These are phyloP conservation scores for Rhizoglyphus robini DNA, from an alignment of 1,140 invertebrate species.

Conservation along the genomic window DNA sequence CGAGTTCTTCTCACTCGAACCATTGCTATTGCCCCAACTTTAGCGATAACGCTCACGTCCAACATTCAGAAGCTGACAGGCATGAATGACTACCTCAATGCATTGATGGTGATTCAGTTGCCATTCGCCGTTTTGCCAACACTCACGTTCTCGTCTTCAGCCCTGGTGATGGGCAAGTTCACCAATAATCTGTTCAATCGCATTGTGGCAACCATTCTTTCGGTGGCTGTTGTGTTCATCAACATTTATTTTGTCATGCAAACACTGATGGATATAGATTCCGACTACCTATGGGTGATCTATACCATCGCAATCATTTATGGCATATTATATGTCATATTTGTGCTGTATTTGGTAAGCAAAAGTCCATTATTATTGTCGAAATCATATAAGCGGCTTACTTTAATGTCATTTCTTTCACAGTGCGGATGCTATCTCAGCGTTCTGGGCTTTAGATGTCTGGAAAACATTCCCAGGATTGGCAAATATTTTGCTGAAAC, in stretches of 20 bases:
- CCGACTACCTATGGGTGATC: not conserved
- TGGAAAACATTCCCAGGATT: constrained; percentile 7
- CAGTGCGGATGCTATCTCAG: constrained; percentile 18
- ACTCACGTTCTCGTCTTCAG: constrained; percentile 21
- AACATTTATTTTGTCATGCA: constrained; percentile 23
- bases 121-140: constrained; percentile 21
- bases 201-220: constrained; percentile 17
- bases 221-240: constrained; percentile 20
- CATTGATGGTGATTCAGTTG: constrained; percentile 21
- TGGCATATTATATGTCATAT: constrained; percentile 20
- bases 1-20: constrained; percentile 32
- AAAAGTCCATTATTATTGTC: no score
- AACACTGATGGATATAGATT: constrained; percentile 14
- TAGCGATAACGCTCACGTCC: constrained; percentile 30
- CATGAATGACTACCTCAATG: constrained; percentile 23
- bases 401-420: constrained; percentile 3
- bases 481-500: constrained; percentile 16
- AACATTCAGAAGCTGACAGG: constrained; percentile 13
- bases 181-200: constrained; percentile 9
- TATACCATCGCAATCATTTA: constrained; percentile 6
- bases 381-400: not conserved
- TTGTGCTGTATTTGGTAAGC: constrained; percentile 23
- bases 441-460: not conserved
- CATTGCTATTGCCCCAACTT: constrained; percentile 35
- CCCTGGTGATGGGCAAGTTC: constrained; percentile 20